Evolutionary conservation across 2,797 vertebrate species (phyloP).

Genomic region (Sciurus vulgaris): DNA sequence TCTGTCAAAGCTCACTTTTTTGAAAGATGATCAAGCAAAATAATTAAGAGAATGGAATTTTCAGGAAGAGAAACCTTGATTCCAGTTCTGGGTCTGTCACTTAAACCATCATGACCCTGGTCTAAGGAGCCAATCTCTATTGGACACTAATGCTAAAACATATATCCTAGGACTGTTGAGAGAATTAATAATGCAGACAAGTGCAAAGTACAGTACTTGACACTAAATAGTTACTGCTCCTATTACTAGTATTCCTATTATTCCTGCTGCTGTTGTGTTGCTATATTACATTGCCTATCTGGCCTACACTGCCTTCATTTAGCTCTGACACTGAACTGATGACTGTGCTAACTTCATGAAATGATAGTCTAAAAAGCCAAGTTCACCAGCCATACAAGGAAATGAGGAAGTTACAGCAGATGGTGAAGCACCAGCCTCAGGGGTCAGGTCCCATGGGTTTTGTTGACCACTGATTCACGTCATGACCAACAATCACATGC

Average conservation of each 20-base stretch:
- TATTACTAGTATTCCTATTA: not conserved
- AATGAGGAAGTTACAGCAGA: slow-evolving; percentile 71
- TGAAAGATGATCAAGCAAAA: slow-evolving; percentile 48
- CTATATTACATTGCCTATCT: not conserved
- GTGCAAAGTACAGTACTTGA: not conserved
- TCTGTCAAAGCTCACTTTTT: slow-evolving; percentile 41
- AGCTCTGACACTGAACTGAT: not conserved
- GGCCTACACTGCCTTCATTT: not conserved
- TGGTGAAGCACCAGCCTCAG: slow-evolving; percentile 18
- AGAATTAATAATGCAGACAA: slow-evolving; percentile 45
- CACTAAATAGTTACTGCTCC: not conserved
- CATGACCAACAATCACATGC: slow-evolving; percentile 59
- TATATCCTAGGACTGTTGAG: not conserved
- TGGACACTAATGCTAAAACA: not conserved
- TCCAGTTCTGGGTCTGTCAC: not conserved
- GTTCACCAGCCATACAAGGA: slow-evolving; percentile 54
- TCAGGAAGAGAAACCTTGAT: not conserved
- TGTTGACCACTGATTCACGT: slow-evolving; percentile 71
- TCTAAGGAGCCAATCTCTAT: slow-evolving; percentile 5
- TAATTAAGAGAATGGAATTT: slow-evolving; percentile 48
- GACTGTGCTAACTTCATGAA: not conserved
- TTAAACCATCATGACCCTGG: not conserved
- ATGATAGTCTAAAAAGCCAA: slow-evolving; percentile 46
- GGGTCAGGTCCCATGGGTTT: slow-evolving; percentile 66
- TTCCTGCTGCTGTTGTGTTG: not conserved